A percentile compares a stretch with the other conserved stretches of the same genome.
Conservation (phyloP, 2,888 invertebrate genomes). For the Drosophila neotestacea region DNA sequence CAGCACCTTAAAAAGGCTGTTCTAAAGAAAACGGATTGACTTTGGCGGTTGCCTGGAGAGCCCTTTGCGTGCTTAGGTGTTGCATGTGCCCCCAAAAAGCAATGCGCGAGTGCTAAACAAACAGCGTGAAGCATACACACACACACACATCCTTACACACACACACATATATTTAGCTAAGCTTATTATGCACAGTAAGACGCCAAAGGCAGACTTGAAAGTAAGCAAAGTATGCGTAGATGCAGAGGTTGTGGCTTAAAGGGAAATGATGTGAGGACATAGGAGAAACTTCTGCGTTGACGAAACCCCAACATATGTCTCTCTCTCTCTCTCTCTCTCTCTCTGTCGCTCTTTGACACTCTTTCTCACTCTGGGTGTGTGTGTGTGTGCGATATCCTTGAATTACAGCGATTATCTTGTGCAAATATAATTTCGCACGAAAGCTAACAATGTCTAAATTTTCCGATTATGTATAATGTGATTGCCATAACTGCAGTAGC, state of each 20-base stretch:
- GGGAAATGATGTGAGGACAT: constrained; percentile 36
- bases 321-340: not conserved
- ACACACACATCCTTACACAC: constrained; percentile 10
- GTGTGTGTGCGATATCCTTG: constrained; percentile 51
- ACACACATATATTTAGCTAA: constrained; percentile 37
- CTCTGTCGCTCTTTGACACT: not conserved
- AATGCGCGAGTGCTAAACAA: constrained; percentile 56
- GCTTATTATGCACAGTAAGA: constrained; percentile 61
- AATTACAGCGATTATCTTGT: constrained; percentile 76
- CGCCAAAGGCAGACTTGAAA: constrained; percentile 65
- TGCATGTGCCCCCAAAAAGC: constrained; percentile 54
- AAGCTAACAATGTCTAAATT: constrained; percentile 75
- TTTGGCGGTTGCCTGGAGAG: constrained; percentile 33
- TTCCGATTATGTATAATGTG: constrained; percentile 52
- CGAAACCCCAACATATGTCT: constrained; percentile 6
- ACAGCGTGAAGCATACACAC: constrained; percentile 41
- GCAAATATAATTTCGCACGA: constrained; percentile 78
- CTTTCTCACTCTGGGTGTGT: constrained; percentile 12
- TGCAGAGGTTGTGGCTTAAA: constrained; percentile 3
- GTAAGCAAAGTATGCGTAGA: constrained; percentile 40
- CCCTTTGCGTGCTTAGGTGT: constrained; percentile 51
- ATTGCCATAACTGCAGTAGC: constrained; percentile 27
- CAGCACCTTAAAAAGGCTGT: constrained; percentile 10
- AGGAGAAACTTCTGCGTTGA: constrained; percentile 33
- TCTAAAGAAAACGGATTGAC: constrained; percentile 42